Evolutionary conservation across 2,113 vertebrate species (phyloP).

Genomic region (Kobus ellipsiprymnus): DNA sequence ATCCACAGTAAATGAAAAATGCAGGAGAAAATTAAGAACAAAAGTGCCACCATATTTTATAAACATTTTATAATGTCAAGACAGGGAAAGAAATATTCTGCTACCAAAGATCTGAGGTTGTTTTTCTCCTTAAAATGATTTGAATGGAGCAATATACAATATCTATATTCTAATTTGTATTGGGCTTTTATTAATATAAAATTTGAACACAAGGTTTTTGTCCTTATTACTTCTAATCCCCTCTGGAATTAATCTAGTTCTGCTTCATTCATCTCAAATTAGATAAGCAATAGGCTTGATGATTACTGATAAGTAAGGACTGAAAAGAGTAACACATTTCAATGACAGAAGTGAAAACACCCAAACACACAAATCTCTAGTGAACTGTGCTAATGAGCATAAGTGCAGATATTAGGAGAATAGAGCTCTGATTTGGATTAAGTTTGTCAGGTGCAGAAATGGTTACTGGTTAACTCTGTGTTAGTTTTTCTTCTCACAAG

Average conservation of each 20-base stretch:
- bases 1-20: background rate
- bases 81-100: background rate
- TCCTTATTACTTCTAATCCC: slow-evolving; percentile 37
- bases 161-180: slow-evolving; percentile 41
- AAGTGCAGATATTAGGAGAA: background rate
- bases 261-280: slow-evolving; percentile 38
- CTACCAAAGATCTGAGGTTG: background rate
- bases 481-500: background rate
- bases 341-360: background rate
- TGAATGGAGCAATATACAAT: background rate
- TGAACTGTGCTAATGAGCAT: background rate
- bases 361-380: background rate
- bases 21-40: slow-evolving; percentile 30
- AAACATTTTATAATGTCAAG: background rate
- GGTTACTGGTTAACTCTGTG: background rate
- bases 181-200: background rate
- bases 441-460: background rate
- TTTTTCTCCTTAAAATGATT: background rate
- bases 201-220: background rate
- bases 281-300: background rate
- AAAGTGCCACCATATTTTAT: background rate
- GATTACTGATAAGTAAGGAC: background rate
- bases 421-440: background rate
- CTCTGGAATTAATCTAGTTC: slow-evolving; percentile 31
- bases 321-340: background rate